A percentile compares a stretch with the other conserved stretches of the same genome.
phyloP scores from a whole-genome alignment of 2,888 invertebrate genomes.

The Uropetala carovei region DNA sequence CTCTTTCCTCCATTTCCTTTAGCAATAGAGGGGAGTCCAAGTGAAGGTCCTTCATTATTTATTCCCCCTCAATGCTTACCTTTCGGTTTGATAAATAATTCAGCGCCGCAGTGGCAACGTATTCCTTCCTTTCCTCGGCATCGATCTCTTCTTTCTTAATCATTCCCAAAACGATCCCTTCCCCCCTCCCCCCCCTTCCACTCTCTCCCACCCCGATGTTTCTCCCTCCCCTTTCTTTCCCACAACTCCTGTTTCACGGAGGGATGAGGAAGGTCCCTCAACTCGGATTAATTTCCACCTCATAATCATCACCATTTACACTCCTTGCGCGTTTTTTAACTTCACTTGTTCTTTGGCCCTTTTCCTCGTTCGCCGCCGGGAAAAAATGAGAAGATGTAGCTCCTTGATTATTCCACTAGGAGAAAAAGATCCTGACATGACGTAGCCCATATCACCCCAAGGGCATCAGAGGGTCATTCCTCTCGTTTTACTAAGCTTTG shows the following conservation, averaged over 20 bases:
- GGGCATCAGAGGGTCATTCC: not conserved
- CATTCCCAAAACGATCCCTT: not conserved
- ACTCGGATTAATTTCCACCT: not conserved
- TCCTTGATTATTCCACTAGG: no score
- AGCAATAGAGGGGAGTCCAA: not conserved
- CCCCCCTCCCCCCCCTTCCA: no score
- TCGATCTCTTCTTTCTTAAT: constrained; percentile 20
- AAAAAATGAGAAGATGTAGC: not conserved
- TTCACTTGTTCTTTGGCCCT: not conserved
- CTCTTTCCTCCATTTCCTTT: no score
- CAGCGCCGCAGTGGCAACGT: not conserved
- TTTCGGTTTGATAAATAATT: not conserved
- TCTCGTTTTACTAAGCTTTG: not conserved
- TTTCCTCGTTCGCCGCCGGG: not conserved
- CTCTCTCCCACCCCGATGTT: no score
- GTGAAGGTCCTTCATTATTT: constrained; percentile 10
- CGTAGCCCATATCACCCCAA: not conserved
- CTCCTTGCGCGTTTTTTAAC: not conserved
- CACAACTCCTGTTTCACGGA: not conserved
- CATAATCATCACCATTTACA: not conserved
- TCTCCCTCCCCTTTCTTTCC: not conserved
- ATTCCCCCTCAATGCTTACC: constrained; percentile 11
- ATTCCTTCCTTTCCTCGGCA: not conserved
- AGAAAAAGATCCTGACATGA: not conserved
- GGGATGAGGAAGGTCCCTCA: not conserved